Base-by-base conservation (phyloP, 2,113 vertebrate genomes). In the Gorsachius goisagi region DNA sequence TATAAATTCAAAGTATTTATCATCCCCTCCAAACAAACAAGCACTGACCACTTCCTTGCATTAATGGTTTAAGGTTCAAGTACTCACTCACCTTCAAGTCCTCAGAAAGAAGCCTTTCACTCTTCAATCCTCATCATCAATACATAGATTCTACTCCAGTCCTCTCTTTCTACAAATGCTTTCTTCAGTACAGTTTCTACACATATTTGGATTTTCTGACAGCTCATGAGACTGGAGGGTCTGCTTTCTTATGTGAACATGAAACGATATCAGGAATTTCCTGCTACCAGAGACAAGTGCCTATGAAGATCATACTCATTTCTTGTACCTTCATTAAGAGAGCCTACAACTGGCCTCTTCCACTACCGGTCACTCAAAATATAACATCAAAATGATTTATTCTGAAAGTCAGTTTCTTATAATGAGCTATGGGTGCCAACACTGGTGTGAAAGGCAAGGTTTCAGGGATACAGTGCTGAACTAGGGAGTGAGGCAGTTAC, bases 381-480 rank as follows among this genome's bases (percentile, higher is more conserved):
- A 49, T 14, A 22, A 9, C 15, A 71, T 4, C 15, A 32, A 9
- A 89, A 62, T 30, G 3, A 52, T 49, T 63, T 39, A 5, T 64
- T 53, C 37, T 74, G 18, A 39, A 87, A 86, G 24, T 5, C n/a
- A 22, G 10, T 16, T 56, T 60, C 19, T 76, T 21, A 9, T 5
- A 15, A 28, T 0, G 15, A n/a, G 11, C 67, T 23, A 1, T 3
- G n/a, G n/a, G 15, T 44, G 35, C 39, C 58, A 53, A 3, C 14
- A 14, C 5, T 3, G 33, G 2, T 15, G 4, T 2, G 19, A 14
- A 49, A 60, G 33, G 30, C 1, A 12, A 58, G 49, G 15, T 22
- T 67, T 23, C 0, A 2, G 41, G 76, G 21, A 24, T 4, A 12
- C 23, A 44, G 27, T 4, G 44, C n/a, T 68, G 49, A 37, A 56